These are phyloP conservation scores for Crotalus helleri DNA, from an alignment of 2,113 vertebrate species.

Conservation along the genomic window DNA sequence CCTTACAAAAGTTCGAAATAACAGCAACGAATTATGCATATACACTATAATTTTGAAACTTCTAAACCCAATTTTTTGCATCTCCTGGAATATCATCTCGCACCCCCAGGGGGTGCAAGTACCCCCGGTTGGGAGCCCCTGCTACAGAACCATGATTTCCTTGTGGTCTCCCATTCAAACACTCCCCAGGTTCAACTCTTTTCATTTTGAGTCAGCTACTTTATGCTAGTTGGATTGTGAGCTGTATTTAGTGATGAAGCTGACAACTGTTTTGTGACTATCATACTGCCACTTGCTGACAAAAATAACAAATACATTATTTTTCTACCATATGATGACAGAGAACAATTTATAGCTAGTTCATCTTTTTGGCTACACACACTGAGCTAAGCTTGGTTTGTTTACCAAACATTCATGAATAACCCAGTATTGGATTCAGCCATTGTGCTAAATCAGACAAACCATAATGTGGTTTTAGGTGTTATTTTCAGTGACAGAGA, in stretches of 20 bases:
- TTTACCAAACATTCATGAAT: not conserved
- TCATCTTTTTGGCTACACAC: not conserved
- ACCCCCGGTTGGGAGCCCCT: too few species aligned
- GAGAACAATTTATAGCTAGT: not conserved
- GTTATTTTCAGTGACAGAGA: not conserved
- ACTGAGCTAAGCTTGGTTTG: not conserved
- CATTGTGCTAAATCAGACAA: not conserved
- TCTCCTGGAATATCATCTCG: too few species aligned
- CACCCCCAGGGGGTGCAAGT: too few species aligned
- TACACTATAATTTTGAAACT: too few species aligned
- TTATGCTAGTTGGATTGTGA: not conserved
- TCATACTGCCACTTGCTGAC: not conserved
- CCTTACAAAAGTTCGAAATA: too few species aligned
- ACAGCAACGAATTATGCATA: too few species aligned
- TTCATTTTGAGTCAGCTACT: not conserved
- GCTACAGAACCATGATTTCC: not conserved
- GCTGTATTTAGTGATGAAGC: not conserved
- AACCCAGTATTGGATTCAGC: not conserved
- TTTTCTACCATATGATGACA: not conserved
- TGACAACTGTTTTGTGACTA: not conserved
- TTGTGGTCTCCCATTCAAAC: not conserved
- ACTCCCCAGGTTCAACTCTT: not conserved
- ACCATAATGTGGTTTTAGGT: not conserved
- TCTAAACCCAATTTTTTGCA: too few species aligned
- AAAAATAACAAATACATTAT: not conserved